Base-by-base conservation (phyloP, 2,797 vertebrate species). In the Darevskia nairensis region DNA sequence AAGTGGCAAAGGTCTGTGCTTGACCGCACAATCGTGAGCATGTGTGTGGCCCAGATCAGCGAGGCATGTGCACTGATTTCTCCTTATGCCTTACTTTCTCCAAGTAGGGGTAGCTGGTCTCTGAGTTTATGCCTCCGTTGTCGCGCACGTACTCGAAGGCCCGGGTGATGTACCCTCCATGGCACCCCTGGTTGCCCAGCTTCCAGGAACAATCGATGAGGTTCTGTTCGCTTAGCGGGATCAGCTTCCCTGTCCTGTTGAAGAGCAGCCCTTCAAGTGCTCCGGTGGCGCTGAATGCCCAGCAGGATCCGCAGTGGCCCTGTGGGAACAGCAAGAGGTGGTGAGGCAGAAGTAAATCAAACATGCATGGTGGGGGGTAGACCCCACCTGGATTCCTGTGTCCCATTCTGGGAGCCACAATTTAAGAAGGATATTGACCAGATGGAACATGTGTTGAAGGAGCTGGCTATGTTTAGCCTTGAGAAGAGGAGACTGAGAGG, bases 261-360 rank as follows among this genome's bases (percentile, higher is more conserved):
- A 97, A 97, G 91, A 97, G 64, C 80, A 98, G 97, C 71, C 97
- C 98, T 90, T 98, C 98, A 8, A 98, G 95, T 75, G 98, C 98
- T 41, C 98, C 98, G 0, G 94, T 97, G 1, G 98, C 97, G 59
- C 98, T 98, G 94, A 98, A 98, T 0, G 98, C 98, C 97, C 98
- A 98, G 80, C 98, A 98, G 0, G 98, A 98, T 15, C 98, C 97
- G 0, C 98, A 98, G 41, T 95, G 86, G 0, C 98, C 98, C 98
- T 98, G 7, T 23, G 59, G 13, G 0, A 2, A 76, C 27, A 32
- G 5, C 55, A 35, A 19, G 9, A 84, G 13, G 23, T 50, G 29
- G 64, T 13, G 50, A 50, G 46, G 46, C 46, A 50, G 46, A 50
- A 50, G 50, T 50, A 50, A 50, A 50, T 50, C 50, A 50, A 50